Base-by-base conservation (phyloP, 2,797 vertebrate genomes). In the Alectoris magna region DNA sequence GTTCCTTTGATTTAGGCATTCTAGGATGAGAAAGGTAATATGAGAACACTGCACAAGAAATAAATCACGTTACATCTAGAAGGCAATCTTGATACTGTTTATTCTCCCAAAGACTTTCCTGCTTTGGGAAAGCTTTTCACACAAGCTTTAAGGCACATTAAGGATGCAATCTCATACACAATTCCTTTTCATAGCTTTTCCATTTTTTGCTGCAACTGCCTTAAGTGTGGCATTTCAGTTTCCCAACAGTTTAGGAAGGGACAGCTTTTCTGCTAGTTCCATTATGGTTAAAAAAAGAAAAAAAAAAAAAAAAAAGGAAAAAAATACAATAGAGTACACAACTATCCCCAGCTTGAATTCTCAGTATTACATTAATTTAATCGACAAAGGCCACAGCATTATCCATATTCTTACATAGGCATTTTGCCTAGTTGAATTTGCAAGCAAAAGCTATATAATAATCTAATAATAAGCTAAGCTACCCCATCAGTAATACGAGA, bases 1-100 rank as follows among this genome's bases (percentile, higher is more conserved):
- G 98, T 98, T 99, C 99, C 98, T 99, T 99, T 97, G 99, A 99
- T 93, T 99, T 99, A 39, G 99, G 99, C 99, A 99, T 99, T 98
- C 98, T 99, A 97, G 60, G 94, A 84, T 87, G 77, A 96, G 49
- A 94, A 83, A 94, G 36, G 71, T 41, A 93, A 67, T 2, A 9
- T 67, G 48, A 91, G 81, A 93, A 93, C 67, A 84, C 71, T 79
- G 69, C 31, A 85, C 9, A 84, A 69, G 18, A 9, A 72, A 78
- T 34, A 51, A 2, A 14, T 56, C 21, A 31, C 23, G 13, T 72
- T 80, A 43, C 0, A 1, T 68, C 43, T 76, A 4, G 19, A 96
- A 92, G 81, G n/a, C 31, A 39, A 48, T 17, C 31, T 62, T 53
- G 69, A 93, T 31, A 92, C 23, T 71, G 14, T 53, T 55, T 51